Evolutionary conservation across 2,888 invertebrate genomes (phyloP), one percentile per base, ranked within the genome.

Genomic region (Andrena marginata): DNA sequence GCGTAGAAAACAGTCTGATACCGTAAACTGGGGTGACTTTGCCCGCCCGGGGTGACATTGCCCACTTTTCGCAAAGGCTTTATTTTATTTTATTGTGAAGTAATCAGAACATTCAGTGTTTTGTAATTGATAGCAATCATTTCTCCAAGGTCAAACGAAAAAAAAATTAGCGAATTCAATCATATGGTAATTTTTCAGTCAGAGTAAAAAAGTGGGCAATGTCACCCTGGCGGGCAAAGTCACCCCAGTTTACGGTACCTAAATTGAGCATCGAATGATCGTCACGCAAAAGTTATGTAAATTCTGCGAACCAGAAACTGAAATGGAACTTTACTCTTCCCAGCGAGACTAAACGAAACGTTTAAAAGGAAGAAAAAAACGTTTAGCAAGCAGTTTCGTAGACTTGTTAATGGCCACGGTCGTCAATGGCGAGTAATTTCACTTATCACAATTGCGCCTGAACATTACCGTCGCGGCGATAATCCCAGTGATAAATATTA

Each of bases 401-500:
- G 49, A 68, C 49, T n/a, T 54, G 67, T 63, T 77, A 76, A 64
- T 59, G 20, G 16, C 0, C 2, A 1, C 33, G 6, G 5, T 29
- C 35, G 31, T 48, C n/a, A 35, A 35, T 10, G 29, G 26, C 10
- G 26, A 29, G n/a, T 26, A 29, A 20, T 20, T 7, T 10, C 7
- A 5, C 10, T 64, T 48, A 63, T 60, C 31, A 5, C 2, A 5
- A n/a, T 29, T 1, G n/a, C 4, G 35, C n/a, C 26, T 29, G 4
- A 35, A 35, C 13, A 35, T 31, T 65, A 72, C 54, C 29, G 8
- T 16, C 56, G 42, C 59, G 8, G 1, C 10, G 35, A 51, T 79
- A 68, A 79, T 59, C 51, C 3, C 1, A n/a, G 4, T 42, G 2
- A 23, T n/a, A 80, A 78, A 56, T 49, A 49, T 13, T 42, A 16